Conservation (phyloP, 1,140 invertebrate species). For the Gonioctena quinquepunctata region DNA sequence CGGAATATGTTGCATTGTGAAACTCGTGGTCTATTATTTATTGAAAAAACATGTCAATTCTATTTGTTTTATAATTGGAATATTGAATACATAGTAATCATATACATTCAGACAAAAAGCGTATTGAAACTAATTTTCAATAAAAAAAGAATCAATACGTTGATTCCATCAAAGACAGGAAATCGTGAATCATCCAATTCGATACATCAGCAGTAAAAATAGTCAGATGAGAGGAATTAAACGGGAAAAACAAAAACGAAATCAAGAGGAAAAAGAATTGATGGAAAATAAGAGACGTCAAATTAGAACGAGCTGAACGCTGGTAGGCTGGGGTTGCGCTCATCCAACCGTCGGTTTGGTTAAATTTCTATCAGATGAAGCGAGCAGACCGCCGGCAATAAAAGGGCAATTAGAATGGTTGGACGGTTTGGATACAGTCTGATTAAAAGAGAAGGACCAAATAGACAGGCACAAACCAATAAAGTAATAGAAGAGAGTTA, state of each 20-base stretch:
- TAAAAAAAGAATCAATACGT: background rate
- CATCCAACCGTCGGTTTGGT: slow-evolving; percentile 46
- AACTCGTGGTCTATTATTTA: too few relatives aligned
- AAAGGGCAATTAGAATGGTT: slow-evolving; percentile 54
- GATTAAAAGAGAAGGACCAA: slow-evolving; percentile 54
- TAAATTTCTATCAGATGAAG: slow-evolving; percentile 49
- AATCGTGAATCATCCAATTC: background rate
- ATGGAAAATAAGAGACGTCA: slow-evolving; percentile 37
- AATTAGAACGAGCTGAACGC: slow-evolving; percentile 34
- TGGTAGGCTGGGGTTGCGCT: slow-evolving; percentile 28
- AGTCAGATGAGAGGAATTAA: slow-evolving; percentile 5
- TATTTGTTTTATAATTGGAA: too few relatives aligned
- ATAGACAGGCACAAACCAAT: slow-evolving; percentile 54
- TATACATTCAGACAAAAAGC: too few relatives aligned
- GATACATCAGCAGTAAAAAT: slow-evolving; percentile 3
- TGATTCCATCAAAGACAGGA: background rate
- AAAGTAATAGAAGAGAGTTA: slow-evolving; percentile 54
- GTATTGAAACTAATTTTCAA: too few relatives aligned
- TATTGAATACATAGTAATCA: too few relatives aligned
- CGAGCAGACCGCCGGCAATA: slow-evolving; percentile 48
- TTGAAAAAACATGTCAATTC: too few relatives aligned
- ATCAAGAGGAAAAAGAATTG: slow-evolving; percentile 21
- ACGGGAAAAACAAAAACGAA: slow-evolving; percentile 6
- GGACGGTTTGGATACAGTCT: slow-evolving; percentile 51
- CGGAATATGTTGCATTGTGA: too few relatives aligned